A percentile compares a stretch with the other conserved stretches of the same genome.
These are phyloP conservation scores for Ceraclea dissimilis DNA, from an alignment of 2,888 invertebrate species.

Conservation along the genomic window DNA sequence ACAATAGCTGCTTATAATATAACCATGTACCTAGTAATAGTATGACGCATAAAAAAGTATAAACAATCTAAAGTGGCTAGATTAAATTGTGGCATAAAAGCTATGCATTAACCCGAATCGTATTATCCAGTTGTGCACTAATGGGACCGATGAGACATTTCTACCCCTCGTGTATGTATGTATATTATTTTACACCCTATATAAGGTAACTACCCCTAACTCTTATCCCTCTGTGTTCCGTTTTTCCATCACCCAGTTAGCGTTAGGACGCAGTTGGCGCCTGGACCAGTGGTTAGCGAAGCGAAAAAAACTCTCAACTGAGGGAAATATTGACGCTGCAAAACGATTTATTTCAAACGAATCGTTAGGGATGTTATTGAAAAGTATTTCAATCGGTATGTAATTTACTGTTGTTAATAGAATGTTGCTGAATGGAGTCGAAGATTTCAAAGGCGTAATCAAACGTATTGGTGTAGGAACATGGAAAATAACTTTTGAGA, in stretches of 20 bases:
- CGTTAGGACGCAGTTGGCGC: slow-evolving; percentile 1
- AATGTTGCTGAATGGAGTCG: neutral
- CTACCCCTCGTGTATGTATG: neutral
- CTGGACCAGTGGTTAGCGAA: neutral
- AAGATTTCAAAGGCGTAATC: neutral
- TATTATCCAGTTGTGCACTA: slow-evolving; percentile 16
- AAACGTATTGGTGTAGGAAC: neutral
- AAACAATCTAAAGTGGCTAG: neutral
- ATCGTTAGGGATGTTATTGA: slow-evolving; percentile 13
- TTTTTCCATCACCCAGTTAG: neutral
- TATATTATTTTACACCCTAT: slow-evolving; percentile 6
- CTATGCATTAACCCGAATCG: slow-evolving; percentile 13
- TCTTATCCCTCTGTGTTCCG: neutral
- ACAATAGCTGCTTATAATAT: neutral
- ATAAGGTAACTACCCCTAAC: neutral
- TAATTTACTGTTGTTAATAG: neutral
- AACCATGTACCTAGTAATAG: no score
- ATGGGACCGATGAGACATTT: slow-evolving; percentile 18
- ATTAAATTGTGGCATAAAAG: slow-evolving; percentile 3
- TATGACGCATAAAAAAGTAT: slow-evolving; percentile 2
- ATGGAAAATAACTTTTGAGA: neutral
- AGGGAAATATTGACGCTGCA: slow-evolving; percentile 14
- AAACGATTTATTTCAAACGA: slow-evolving; percentile 16
- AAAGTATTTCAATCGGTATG: neutral
- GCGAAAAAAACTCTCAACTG: slow-evolving; percentile 13